Base-by-base conservation (phyloP, 2,797 vertebrate genomes). In the Serranus cabrilla region DNA sequence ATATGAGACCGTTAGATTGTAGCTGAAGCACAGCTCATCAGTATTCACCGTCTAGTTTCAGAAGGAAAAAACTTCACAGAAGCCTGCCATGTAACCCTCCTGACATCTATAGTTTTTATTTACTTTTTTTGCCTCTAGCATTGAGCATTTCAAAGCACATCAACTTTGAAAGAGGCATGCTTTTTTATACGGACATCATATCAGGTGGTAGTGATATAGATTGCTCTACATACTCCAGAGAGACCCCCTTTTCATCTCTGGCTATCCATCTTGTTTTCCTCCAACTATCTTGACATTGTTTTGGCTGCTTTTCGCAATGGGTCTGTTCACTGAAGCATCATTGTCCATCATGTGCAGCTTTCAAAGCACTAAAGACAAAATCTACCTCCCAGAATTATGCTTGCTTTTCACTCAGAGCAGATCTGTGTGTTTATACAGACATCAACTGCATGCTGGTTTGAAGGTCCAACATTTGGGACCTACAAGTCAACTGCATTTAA, bases 241-340 rank as follows among this genome's bases (percentile, higher is more conserved):
- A 83, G 56, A 74, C n/a, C 11, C n/a, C 27, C 73, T 60, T 82
- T 80, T 83, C 76, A 80, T 88, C 80, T 83, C 59, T 31, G 42
- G 37, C 68, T 62, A 71, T 76, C 74, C 40, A 10, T 84, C 81
- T 78, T 68, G 76, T 83, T 85, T 78, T 73, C 56, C 68, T 74
- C 52, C 60, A 42, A 40, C 65, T 37, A 13, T 46, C 39, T 71
- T 40, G 9, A 70, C 66, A 40, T 70, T 60, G 42, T 46, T 71
- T 60, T 34, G 45, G 34, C 46, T 64, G 37, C 57, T 67, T 27
- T 75, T 68, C 73, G 27, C 50, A 20, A 21, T 10, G 52, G 74
- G 60, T 80, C 27, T 74, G 66, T 69, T 50, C 62, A 67, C 69
- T 59, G 45, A 55, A 71, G 69, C 61, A 59, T 77, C 46, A 61